Evolutionary conservation across 53 echinoderm and acorn worm species (phyloP).

Genomic region (Holothuria leucospilota): DNA sequence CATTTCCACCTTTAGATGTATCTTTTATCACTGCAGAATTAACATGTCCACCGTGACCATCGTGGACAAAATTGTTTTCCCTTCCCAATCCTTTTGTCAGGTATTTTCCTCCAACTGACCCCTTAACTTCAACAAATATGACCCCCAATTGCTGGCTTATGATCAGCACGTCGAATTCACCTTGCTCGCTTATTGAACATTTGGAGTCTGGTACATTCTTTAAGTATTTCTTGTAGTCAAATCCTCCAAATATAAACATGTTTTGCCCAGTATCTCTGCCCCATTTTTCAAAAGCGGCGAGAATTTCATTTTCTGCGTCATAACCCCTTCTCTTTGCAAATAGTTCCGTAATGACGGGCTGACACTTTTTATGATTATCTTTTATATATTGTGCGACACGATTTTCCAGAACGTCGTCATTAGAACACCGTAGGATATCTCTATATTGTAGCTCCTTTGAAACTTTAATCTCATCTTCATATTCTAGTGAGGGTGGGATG

Average conservation of each 20-base stretch:
- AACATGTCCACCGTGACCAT: no score
- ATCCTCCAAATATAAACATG: slow-evolving; percentile 36
- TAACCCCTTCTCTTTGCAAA: neutral
- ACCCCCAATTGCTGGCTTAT: slow-evolving; percentile 27
- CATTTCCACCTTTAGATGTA: no score
- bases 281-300: neutral
- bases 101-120: neutral
- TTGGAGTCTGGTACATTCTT: neutral
- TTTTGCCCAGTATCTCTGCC: neutral
- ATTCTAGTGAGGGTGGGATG: slow-evolving; percentile 5
- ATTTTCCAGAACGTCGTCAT: no score
- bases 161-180: slow-evolving; percentile 23
- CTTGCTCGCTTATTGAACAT: neutral
- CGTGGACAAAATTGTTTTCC: no score
- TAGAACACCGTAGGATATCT: no score
- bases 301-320: slow-evolving; percentile 5
- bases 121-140: slow-evolving; percentile 23
- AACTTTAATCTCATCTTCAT: neutral
- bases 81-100: no score
- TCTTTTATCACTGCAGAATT: no score
- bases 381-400: no score
- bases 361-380: neutral
- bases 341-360: neutral
- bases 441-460: no score
- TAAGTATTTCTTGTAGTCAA: neutral